Conservation (phyloP, 1,140 invertebrate species). For the Papilio dardanus region DNA sequence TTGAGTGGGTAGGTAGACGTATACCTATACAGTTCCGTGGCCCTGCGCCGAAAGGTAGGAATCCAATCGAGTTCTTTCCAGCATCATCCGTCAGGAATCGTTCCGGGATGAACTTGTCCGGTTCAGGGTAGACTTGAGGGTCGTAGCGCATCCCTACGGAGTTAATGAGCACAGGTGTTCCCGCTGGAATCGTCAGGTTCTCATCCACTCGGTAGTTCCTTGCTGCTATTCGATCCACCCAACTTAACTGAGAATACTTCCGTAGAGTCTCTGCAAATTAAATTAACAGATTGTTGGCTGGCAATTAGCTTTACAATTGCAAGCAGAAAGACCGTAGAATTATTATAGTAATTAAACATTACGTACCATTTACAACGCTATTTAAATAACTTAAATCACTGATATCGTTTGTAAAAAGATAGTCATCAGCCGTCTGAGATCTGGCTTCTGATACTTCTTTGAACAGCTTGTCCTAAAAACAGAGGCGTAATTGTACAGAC, state of each 20-base stretch:
- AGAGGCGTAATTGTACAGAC: no score
- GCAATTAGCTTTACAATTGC: no score
- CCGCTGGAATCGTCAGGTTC: slow-evolving; percentile 66
- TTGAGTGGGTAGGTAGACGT: no score
- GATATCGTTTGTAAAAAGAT: neutral
- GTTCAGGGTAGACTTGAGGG: slow-evolving; percentile 78
- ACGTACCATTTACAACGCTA: neutral
- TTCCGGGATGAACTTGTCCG: slow-evolving; percentile 82
- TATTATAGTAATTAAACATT: no score
- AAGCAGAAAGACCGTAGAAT: no score
- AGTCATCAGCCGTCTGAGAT: neutral
- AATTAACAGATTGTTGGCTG: neutral
- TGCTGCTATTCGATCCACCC: slow-evolving; percentile 69
- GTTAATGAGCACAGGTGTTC: slow-evolving; percentile 57
- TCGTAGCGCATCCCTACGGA: slow-evolving; percentile 79
- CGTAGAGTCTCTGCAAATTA: slow-evolving; percentile 79
- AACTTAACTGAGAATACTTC: slow-evolving; percentile 79
- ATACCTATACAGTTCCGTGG: slow-evolving; percentile 26
- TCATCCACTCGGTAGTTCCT: slow-evolving; percentile 71
- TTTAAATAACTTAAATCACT: neutral
- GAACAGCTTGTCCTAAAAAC: neutral
- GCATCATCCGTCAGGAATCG: slow-evolving; percentile 80
- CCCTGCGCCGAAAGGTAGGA: slow-evolving; percentile 8
- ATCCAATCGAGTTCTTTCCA: neutral
- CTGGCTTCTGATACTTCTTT: neutral